Conservation (phyloP, 2,888 invertebrate genomes). For the Sphaerophoria rueppellii region DNA sequence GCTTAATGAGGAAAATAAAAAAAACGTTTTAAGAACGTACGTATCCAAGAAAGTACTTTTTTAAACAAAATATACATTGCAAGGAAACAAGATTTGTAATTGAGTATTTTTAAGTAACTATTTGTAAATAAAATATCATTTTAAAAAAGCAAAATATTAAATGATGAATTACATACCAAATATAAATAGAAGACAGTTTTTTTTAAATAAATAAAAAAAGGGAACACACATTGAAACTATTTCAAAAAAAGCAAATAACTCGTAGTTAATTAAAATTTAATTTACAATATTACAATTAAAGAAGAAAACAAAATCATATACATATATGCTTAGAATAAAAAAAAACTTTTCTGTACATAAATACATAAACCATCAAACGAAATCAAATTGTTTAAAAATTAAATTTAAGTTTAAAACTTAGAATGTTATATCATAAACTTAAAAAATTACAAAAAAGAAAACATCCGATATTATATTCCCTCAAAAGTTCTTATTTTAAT, state of each 20-base stretch:
- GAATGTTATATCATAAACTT: constrained; percentile 58
- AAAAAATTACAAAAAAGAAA: constrained; percentile 13
- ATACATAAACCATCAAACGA: constrained; percentile 50
- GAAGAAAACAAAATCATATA: background rate
- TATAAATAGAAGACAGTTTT: constrained; percentile 41
- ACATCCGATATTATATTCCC: constrained; percentile 42
- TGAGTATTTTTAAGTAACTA: constrained; percentile 44
- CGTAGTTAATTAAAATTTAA: constrained; percentile 66
- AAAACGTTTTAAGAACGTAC: background rate
- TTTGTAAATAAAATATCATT: constrained; percentile 67
- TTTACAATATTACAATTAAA: constrained; percentile 19
- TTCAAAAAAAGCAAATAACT: constrained; percentile 53
- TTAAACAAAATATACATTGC: constrained; percentile 1
- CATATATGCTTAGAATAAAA: background rate
- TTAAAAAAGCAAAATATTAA: constrained; percentile 45
- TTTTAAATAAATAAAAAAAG: constrained; percentile 58
- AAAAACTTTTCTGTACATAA: constrained; percentile 41
- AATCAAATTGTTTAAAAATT: constrained; percentile 69
- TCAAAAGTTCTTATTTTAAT: constrained; percentile 63
- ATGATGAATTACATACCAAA: constrained; percentile 48
- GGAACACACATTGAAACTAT: constrained; percentile 71
- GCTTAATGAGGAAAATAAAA: background rate
- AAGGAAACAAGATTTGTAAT: constrained; percentile 49
- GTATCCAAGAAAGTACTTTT: constrained; percentile 21
- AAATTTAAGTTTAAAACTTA: constrained; percentile 58